phyloP scores from a whole-genome alignment of 2,888 invertebrate genomes.

The Arrhopalites spinosus region DNA sequence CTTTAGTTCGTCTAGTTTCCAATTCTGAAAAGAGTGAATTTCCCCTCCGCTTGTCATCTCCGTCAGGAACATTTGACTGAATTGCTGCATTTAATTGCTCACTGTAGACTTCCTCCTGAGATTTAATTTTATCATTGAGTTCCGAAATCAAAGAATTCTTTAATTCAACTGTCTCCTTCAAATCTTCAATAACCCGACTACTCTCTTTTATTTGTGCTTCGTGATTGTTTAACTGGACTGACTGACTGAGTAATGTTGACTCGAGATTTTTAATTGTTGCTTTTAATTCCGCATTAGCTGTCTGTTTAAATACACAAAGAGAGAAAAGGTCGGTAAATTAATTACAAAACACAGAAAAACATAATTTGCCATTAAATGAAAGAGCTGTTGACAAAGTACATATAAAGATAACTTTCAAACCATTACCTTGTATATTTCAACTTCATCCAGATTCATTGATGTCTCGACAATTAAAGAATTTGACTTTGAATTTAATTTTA shows the following conservation, averaged over 20 bases:
- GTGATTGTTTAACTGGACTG: background rate
- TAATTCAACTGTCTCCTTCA: constrained; percentile 27
- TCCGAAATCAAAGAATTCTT: constrained; percentile 35
- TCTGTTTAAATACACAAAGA: constrained; percentile 12
- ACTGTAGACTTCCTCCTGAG: constrained; percentile 32
- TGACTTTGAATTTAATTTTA: constrained; percentile 16
- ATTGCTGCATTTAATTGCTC: constrained; percentile 15
- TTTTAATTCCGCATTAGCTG: constrained; percentile 22
- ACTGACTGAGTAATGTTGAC: constrained; percentile 18
- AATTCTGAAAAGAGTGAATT: constrained; percentile 53
- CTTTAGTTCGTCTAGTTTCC: constrained; percentile 47
- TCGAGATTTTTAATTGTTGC: constrained; percentile 29
- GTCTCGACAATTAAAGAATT: background rate
- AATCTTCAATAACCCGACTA: background rate
- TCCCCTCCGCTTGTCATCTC: constrained; percentile 37
- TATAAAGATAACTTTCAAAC: too few relatives aligned
- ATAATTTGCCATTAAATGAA: background rate
- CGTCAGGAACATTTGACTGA: constrained; percentile 6
- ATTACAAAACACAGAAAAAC: constrained; percentile 7
- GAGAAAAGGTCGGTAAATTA: too few relatives aligned
- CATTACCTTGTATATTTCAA: constrained; percentile 22
- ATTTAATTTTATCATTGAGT: constrained; percentile 31
- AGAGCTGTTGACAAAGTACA: too few relatives aligned
- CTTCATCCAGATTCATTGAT: constrained; percentile 8
- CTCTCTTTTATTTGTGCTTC: constrained; percentile 3